Percentiles rank a stretch among this genome's conserved stretches.
These are phyloP conservation scores for Muscicapa adusta DNA, from an alignment of 2,113 vertebrate species.

Conservation along the genomic window DNA sequence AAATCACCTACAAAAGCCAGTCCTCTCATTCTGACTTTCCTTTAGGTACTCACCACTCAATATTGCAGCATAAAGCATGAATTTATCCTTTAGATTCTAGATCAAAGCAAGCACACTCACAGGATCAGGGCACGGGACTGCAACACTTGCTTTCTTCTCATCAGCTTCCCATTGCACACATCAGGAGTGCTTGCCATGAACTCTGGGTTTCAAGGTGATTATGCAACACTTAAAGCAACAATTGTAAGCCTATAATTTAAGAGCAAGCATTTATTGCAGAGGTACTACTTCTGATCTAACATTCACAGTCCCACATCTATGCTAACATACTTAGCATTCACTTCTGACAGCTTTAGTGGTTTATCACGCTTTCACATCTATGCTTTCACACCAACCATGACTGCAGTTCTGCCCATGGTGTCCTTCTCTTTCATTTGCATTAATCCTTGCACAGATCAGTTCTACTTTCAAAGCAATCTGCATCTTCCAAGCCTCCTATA, in stretches of 20 bases:
- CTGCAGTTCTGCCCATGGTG: not conserved
- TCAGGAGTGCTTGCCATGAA: not conserved
- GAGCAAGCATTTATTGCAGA: not conserved
- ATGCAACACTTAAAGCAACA: not conserved
- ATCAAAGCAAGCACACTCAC: not conserved
- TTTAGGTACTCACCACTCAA: not conserved
- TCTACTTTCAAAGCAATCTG: not conserved
- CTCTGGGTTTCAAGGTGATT: not conserved
- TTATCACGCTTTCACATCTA: not conserved
- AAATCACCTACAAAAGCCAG: not conserved
- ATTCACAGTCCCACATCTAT: not conserved
- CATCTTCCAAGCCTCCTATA: not conserved
- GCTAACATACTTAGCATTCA: not conserved
- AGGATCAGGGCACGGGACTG: not conserved
- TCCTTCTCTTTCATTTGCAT: not conserved
- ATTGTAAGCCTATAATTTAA: not conserved
- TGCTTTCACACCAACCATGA: not conserved
- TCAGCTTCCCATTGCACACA: not conserved
- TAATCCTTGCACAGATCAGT: not conserved
- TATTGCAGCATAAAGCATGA: not conserved
- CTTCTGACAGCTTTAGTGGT: not conserved
- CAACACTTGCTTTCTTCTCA: not conserved
- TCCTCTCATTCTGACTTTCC: not conserved
- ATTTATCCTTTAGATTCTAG: not conserved
- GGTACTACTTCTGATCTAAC: not conserved